phyloP scores from a whole-genome alignment of 1,140 invertebrate species.

The Thereuonema tuberculata region DNA sequence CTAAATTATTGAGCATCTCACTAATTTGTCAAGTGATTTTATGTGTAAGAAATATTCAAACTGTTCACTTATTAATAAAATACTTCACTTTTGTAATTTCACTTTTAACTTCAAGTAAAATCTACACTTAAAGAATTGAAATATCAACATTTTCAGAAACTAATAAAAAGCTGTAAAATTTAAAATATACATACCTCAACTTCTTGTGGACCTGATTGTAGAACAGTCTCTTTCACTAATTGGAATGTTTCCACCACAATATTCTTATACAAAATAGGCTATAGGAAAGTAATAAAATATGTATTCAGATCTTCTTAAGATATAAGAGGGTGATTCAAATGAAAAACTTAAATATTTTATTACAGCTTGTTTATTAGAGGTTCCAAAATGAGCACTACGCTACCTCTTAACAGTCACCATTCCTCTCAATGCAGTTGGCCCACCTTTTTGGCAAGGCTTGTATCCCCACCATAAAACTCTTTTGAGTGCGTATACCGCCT shows the following conservation, averaged over 20 bases:
- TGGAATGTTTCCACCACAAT: slow-evolving; percentile 69
- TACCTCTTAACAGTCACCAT: no score
- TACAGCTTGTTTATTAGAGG: slow-evolving; percentile 3
- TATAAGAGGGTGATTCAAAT: no score
- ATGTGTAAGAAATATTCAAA: slow-evolving; percentile 56
- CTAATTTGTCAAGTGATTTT: no score
- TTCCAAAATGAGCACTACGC: no score
- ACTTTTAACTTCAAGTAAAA: background rate
- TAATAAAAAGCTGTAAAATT: background rate
- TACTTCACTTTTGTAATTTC: slow-evolving; percentile 72
- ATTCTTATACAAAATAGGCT: slow-evolving; percentile 73
- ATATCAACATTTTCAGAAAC: background rate
- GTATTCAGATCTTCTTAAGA: no score
- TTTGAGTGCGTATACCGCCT: no score
- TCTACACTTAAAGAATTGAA: background rate
- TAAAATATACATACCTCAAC: slow-evolving; percentile 30
- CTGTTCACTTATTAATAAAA: no score
- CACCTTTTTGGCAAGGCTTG: no score
- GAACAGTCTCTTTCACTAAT: slow-evolving; percentile 68
- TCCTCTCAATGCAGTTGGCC: no score
- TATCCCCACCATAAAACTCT: no score
- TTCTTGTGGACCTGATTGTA: slow-evolving; percentile 52
- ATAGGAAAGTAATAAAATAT: slow-evolving; percentile 26
- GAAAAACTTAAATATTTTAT: no score
- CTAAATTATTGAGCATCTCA: no score